These are phyloP conservation scores for Dryobota labecula DNA, from an alignment of 2,888 invertebrate genomes.

Conservation along the genomic window DNA sequence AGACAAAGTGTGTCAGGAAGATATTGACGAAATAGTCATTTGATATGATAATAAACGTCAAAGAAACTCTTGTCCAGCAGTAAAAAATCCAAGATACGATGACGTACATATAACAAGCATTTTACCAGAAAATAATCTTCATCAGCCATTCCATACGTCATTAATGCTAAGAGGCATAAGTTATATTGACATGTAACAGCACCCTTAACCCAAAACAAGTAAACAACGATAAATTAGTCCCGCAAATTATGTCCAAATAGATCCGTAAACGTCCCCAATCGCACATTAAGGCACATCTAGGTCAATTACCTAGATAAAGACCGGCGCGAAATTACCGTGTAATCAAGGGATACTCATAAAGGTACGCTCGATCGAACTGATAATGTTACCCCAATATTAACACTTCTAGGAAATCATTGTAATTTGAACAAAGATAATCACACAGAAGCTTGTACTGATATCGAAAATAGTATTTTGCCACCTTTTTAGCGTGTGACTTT, in stretches of 20 bases:
- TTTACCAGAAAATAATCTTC: no score
- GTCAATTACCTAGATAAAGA: slow-evolving; percentile 65
- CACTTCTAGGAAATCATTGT: slow-evolving; percentile 56
- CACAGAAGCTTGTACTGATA: slow-evolving; percentile 39
- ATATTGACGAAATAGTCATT: not conserved
- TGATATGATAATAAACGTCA: not conserved
- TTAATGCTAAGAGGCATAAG: no score
- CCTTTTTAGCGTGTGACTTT: slow-evolving; percentile 27
- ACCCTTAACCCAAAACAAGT: slow-evolving; percentile 20
- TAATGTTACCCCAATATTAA: slow-evolving; percentile 56
- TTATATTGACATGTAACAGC: slow-evolving; percentile 6
- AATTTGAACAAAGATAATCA: slow-evolving; percentile 44
- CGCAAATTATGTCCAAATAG: slow-evolving; percentile 55
- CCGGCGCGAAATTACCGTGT: slow-evolving; percentile 50
- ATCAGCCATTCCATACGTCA: no score
- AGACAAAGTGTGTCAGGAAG: not conserved
- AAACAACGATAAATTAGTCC: slow-evolving; percentile 40
- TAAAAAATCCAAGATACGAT: no score
- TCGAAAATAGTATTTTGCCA: slow-evolving; percentile 18
- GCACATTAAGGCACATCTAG: slow-evolving; percentile 47
- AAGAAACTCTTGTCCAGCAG: not conserved
- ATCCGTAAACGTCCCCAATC: slow-evolving; percentile 48
- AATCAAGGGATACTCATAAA: slow-evolving; percentile 59
- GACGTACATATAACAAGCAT: no score
- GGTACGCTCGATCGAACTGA: slow-evolving; percentile 44